Evolutionary conservation across 2,113 vertebrate genomes (phyloP).

Genomic region (Dasyprocta punctata): DNA sequence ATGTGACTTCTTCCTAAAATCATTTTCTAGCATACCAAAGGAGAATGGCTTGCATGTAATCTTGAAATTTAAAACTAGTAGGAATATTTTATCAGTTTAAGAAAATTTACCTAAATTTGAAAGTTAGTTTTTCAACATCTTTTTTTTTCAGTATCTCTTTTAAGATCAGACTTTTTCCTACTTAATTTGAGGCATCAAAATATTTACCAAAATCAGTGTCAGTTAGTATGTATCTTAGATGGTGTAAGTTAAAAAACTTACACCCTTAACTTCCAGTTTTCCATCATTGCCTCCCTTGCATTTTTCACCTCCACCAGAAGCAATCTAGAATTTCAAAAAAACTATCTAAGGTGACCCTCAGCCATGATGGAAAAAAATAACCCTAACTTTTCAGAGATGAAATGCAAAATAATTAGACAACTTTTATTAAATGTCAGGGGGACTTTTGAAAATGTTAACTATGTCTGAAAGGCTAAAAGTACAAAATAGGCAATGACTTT

Average conservation of each 20-base stretch:
- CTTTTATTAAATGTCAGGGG: neutral
- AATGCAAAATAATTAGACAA: neutral
- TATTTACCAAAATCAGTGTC: neutral
- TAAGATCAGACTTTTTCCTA: neutral
- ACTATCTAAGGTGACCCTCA: neutral
- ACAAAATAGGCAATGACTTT: neutral
- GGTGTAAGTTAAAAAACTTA: neutral
- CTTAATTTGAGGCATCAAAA: neutral
- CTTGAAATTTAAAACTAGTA: neutral
- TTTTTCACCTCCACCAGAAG: neutral
- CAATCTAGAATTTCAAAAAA: neutral
- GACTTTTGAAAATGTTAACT: neutral
- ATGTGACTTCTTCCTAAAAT: neutral
- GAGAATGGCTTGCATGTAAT: neutral
- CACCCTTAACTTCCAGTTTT: neutral
- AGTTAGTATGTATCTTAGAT: neutral
- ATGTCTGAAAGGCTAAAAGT: neutral
- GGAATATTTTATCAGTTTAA: neutral
- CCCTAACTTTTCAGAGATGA: neutral
- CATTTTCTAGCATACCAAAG: neutral
- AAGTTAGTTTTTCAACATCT: neutral
- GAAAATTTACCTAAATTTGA: neutral
- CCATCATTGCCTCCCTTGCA: neutral
- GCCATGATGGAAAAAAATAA: neutral
- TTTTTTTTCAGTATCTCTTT: neutral